A percentile compares a stretch with the other conserved stretches of the same genome.
phyloP scores from a whole-genome alignment of 2,888 invertebrate species.

The Gisinianus flammeolus region DNA sequence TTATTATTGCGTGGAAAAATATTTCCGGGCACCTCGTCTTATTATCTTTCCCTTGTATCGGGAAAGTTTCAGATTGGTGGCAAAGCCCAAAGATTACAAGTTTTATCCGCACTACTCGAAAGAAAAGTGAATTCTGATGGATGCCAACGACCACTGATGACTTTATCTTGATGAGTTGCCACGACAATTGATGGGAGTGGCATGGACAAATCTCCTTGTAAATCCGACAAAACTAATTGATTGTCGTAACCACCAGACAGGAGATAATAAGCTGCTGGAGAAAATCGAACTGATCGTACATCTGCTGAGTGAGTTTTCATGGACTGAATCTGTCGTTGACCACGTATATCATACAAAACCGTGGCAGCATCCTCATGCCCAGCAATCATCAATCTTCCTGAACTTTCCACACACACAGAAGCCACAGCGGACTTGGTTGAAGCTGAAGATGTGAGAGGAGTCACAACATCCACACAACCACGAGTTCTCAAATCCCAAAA shows the following conservation, averaged over 20 bases:
- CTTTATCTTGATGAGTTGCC: constrained; percentile 96
- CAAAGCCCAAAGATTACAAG: constrained; percentile 93
- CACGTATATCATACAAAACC: constrained; percentile 92
- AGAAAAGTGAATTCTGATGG: constrained; percentile 97
- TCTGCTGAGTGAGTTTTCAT: constrained; percentile 94
- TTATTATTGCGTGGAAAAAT: no score
- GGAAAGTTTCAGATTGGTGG: no score
- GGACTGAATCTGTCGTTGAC: constrained; percentile 88
- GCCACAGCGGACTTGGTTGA: constrained; percentile 77
- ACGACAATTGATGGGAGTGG: constrained; percentile 94
- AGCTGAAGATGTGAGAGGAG: constrained; percentile 69
- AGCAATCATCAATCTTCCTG: constrained; percentile 89
- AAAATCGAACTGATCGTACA: constrained; percentile 93
- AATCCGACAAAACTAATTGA: constrained; percentile 88
- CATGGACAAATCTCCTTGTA: constrained; percentile 95
- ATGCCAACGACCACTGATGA: constrained; percentile 98
- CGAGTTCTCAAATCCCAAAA: constrained; percentile 97
- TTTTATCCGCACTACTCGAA: constrained; percentile 97
- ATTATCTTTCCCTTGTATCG: no score
- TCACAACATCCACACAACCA: constrained; percentile 89
- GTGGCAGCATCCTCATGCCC: constrained; percentile 96
- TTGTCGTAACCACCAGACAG: constrained; percentile 96
- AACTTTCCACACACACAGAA: constrained; percentile 93
- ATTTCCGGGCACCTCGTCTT: no score
- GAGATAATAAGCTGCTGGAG: constrained; percentile 95